phyloP scores from a whole-genome alignment of 23 tunicate species.

The Trididemnum nubilum region DNA sequence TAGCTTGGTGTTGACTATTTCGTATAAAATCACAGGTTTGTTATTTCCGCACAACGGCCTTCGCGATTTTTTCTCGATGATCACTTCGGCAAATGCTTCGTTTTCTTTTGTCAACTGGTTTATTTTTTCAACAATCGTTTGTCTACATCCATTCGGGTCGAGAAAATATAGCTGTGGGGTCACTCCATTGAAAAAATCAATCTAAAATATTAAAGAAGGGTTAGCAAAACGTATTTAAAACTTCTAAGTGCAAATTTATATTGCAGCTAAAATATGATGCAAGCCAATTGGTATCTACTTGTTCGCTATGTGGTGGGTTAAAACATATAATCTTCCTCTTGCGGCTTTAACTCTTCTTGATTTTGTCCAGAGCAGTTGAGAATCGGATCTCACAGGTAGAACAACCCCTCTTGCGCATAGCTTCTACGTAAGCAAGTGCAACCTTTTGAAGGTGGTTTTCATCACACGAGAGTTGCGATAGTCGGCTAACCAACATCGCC shows the following conservation, averaged over 20 bases:
- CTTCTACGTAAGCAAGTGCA: too few relatives aligned
- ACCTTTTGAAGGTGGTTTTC: too few relatives aligned
- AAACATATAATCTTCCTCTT: too few relatives aligned
- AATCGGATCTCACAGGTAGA: too few relatives aligned
- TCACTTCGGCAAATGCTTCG: slow-evolving; percentile 26
- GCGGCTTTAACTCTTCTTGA: too few relatives aligned
- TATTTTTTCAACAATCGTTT: slow-evolving; percentile 2
- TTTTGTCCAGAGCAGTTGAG: too few relatives aligned
- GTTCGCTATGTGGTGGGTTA: too few relatives aligned
- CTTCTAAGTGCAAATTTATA: neutral
- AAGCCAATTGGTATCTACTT: too few relatives aligned
- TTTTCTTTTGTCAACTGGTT: neutral
- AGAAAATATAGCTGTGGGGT: slow-evolving; percentile 32
- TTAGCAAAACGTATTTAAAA: neutral
- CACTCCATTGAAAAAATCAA: slow-evolving; percentile 34
- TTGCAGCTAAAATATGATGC: too few relatives aligned
- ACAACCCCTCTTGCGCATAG: too few relatives aligned
- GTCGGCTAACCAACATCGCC: too few relatives aligned
- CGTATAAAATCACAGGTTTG: slow-evolving; percentile 36
- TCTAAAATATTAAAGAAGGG: slow-evolving; percentile 7
- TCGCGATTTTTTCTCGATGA: slow-evolving; percentile 45
- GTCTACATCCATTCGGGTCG: slow-evolving; percentile 5
- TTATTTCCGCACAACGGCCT: slow-evolving; percentile 8
- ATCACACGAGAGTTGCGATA: too few relatives aligned
- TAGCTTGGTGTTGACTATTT: slow-evolving; percentile 45